A percentile compares a stretch with the other conserved stretches of the same genome.
Evolutionary conservation across 37 sponge, comb jelly and placozoan species (phyloP).

Genomic region (Mnemiopsis leidyi): DNA sequence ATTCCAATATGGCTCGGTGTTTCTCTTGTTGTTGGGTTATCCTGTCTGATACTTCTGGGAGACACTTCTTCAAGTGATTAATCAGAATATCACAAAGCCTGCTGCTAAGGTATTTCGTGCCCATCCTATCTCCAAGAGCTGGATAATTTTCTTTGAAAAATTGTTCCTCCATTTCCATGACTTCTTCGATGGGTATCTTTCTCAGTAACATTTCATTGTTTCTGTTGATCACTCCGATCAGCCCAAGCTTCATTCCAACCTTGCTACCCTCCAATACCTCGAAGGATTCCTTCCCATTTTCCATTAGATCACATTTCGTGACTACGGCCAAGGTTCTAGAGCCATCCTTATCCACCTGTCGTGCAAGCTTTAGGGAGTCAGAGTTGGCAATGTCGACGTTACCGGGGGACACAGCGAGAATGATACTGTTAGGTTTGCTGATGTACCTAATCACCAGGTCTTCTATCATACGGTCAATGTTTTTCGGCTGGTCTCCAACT

Average conservation of each 20-base stretch:
- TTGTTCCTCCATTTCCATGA: not conserved
- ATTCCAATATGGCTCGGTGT: slow-evolving; percentile 71
- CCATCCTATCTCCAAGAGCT: slow-evolving; percentile 21
- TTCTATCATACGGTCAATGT: slow-evolving; percentile 83
- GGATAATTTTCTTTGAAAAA: not conserved
- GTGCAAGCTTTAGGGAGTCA: slow-evolving; percentile 90
- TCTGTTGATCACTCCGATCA: slow-evolving; percentile 94
- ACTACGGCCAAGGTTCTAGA: slow-evolving; percentile 89
- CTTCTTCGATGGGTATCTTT: not conserved
- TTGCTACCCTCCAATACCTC: slow-evolving; percentile 84
- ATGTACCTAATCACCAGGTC: slow-evolving; percentile 81
- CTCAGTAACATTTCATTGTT: slow-evolving; percentile 83
- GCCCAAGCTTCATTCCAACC: slow-evolving; percentile 92
- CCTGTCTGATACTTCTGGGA: slow-evolving; percentile 79
- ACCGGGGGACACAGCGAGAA: slow-evolving; percentile 91
- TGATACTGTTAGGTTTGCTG: slow-evolving; percentile 90
- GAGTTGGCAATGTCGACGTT: slow-evolving; percentile 96
- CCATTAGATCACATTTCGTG: slow-evolving; percentile 98
- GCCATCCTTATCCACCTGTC: slow-evolving; percentile 83
- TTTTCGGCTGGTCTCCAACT: slow-evolving; percentile 98
- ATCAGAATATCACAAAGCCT: slow-evolving; percentile 66
- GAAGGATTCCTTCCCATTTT: slow-evolving; percentile 85
- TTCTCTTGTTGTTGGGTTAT: slow-evolving; percentile 73
- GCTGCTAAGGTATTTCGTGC: not conserved
- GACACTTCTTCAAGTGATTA: slow-evolving; percentile 84